Conservation (phyloP, 2,797 vertebrate species). For the Trachops cirrhosus region DNA sequence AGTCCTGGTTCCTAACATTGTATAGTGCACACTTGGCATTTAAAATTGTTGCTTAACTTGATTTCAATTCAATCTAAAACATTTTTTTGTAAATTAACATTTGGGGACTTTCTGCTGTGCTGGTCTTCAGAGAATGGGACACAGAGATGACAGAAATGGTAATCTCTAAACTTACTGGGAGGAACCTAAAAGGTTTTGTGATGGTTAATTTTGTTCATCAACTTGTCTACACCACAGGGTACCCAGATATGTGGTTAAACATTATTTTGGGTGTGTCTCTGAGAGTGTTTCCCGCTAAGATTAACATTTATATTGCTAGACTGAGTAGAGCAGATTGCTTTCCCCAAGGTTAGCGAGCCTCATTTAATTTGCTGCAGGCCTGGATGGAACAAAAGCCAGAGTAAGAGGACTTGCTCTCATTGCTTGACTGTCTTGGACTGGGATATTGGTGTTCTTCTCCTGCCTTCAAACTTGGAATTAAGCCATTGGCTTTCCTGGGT, state of each 20-base stretch:
- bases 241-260: not conserved
- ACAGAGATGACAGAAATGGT: not conserved
- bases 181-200: not conserved
- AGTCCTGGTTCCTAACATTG: not conserved
- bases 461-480: not conserved
- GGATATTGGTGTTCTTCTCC: not conserved
- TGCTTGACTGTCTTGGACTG: not conserved
- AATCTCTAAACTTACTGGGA: not conserved
- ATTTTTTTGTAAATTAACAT: not conserved
- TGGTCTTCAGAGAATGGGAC: not conserved
- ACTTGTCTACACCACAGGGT: not conserved
- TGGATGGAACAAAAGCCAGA: not conserved
- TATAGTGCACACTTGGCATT: not conserved
- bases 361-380: not conserved
- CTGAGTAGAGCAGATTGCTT: not conserved
- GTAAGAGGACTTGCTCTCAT: not conserved
- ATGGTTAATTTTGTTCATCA: not conserved
- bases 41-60: slow-evolving; percentile 5
- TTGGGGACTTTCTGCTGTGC: not conserved
- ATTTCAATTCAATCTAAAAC: not conserved
- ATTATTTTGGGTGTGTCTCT: not conserved
- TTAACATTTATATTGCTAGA: not conserved
- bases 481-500: not conserved
- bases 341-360: not conserved
- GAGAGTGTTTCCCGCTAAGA: not conserved